Evolutionary conservation across 2,888 invertebrate species (phyloP).

Genomic region (Drosophila yooni): DNA sequence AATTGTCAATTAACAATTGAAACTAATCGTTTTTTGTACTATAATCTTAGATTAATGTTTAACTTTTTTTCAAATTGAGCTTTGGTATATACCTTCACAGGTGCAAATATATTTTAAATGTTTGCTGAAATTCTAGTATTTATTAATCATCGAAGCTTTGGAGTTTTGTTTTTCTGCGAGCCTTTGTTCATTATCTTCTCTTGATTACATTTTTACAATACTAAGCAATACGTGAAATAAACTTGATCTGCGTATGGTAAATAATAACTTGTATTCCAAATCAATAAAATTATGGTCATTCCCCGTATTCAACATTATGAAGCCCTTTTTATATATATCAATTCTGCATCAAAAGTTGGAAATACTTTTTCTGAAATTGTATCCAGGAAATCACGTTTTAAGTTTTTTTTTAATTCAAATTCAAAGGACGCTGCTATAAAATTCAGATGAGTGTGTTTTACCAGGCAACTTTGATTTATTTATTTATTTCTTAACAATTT

Average conservation of each 20-base stretch:
- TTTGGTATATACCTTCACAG: not conserved
- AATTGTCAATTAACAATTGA: not conserved
- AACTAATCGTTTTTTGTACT: not conserved
- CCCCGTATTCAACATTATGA: too few species aligned
- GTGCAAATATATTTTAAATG: not conserved
- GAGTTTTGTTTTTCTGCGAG: not conserved
- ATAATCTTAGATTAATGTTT: not conserved
- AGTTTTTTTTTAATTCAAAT: too few species aligned
- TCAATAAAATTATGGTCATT: not conserved
- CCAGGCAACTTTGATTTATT: too few species aligned
- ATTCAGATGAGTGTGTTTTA: too few species aligned
- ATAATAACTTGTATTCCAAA: not conserved
- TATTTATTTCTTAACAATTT: too few species aligned
- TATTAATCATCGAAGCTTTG: not conserved
- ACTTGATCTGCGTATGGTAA: not conserved
- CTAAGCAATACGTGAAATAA: not conserved
- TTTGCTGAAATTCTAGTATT: too few species aligned
- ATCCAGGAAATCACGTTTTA: too few species aligned
- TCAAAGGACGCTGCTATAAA: too few species aligned
- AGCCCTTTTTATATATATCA: too few species aligned
- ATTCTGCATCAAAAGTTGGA: too few species aligned
- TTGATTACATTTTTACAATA: not conserved
- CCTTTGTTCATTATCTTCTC: not conserved
- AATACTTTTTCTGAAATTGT: too few species aligned
- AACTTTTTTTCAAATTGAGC: not conserved